phyloP scores from a whole-genome alignment of 2,888 invertebrate species.

The Hyposoter dolosus region DNA sequence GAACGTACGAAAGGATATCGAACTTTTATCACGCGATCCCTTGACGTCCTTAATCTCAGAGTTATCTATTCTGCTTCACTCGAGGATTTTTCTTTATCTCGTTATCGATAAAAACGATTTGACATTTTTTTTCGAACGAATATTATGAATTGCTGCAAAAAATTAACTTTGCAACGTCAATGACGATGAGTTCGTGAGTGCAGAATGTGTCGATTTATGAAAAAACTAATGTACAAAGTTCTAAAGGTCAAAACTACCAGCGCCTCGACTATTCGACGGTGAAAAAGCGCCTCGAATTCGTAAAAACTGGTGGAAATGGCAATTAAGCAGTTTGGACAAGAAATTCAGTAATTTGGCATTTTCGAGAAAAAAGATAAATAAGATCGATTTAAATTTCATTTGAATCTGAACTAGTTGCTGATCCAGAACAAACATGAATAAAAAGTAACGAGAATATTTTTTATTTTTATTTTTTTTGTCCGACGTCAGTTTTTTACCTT shows the following conservation, averaged over 20 bases:
- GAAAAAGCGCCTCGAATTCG: slow-evolving; percentile 45
- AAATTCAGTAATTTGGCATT: background rate
- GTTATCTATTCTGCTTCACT: background rate
- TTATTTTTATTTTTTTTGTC: slow-evolving; percentile 14
- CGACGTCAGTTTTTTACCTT: slow-evolving; percentile 49
- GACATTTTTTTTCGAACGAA: background rate
- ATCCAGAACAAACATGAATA: background rate
- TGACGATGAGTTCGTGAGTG: background rate
- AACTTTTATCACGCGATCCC: slow-evolving; percentile 54
- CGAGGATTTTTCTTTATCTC: background rate
- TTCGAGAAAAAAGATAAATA: slow-evolving; percentile 14
- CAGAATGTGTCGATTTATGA: background rate
- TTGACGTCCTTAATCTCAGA: background rate
- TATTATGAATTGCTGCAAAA: background rate
- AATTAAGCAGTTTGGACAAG: slow-evolving; percentile 25
- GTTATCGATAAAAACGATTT: background rate
- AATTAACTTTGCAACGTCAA: background rate
- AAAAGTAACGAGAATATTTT: slow-evolving; percentile 18
- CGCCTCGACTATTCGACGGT: slow-evolving; percentile 41
- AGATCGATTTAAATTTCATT: slow-evolving; percentile 22
- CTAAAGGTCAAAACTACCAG: slow-evolving; percentile 50
- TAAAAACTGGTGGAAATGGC: slow-evolving; percentile 34
- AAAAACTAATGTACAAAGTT: background rate
- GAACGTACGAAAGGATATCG: slow-evolving; percentile 49
- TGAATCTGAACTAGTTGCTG: slow-evolving; percentile 13